Evolutionary conservation across 2,888 invertebrate genomes (phyloP).

Genomic region (Suillia variegata): DNA sequence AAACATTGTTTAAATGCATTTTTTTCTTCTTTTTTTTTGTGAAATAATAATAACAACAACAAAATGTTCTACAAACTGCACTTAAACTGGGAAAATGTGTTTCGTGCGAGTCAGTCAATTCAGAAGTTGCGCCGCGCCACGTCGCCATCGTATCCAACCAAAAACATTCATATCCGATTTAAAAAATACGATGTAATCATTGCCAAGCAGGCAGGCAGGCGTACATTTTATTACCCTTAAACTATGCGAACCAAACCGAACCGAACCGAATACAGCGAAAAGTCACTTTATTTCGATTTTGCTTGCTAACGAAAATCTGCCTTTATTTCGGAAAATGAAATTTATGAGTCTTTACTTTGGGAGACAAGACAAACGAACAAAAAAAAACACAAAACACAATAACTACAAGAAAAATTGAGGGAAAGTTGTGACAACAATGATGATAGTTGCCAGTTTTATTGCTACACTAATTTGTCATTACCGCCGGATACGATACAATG

Average conservation of each 20-base stretch:
- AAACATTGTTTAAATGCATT: too few species aligned
- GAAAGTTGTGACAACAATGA: slow-evolving; percentile 14
- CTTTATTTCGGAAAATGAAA: slow-evolving; percentile 14
- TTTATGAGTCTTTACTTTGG: slow-evolving; percentile 6
- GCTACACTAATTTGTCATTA: slow-evolving; percentile 55
- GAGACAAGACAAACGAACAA: not conserved
- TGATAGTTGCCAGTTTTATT: slow-evolving; percentile 51
- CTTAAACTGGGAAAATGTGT: slow-evolving; percentile 23
- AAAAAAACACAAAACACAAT: not conserved
- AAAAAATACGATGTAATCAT: slow-evolving; percentile 12
- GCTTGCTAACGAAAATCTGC: too few species aligned
- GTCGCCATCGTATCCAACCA: slow-evolving; percentile 9
- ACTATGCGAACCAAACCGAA: not conserved
- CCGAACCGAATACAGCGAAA: too few species aligned
- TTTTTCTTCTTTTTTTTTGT: too few species aligned
- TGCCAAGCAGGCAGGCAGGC: too few species aligned
- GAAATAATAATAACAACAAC: not conserved
- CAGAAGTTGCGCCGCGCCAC: slow-evolving; percentile 5
- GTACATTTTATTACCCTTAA: slow-evolving; percentile 19
- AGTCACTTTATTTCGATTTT: too few species aligned
- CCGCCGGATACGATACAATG: not conserved
- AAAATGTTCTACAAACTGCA: slow-evolving; percentile 22
- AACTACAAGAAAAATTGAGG: not conserved
- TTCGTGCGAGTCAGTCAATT: not conserved
- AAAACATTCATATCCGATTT: slow-evolving; percentile 19